Base-by-base conservation (phyloP, 2,797 vertebrate species). In the Acipenser oxyrinchus region DNA sequence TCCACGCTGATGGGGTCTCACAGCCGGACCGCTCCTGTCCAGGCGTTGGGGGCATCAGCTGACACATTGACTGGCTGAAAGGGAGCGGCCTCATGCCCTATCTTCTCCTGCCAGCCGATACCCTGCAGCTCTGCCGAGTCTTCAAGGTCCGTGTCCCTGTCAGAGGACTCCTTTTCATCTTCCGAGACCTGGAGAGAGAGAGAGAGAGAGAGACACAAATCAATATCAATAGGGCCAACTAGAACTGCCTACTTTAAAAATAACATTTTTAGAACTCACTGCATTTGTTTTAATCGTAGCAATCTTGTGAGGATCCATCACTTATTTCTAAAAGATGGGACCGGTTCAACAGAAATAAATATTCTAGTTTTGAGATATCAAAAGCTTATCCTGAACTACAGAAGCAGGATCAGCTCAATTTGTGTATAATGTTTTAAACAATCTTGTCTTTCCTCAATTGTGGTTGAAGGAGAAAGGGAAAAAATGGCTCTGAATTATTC, bases 1-100 rank as follows among this genome's bases (percentile, higher is more conserved):
- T 99, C 96, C 74, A 98, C 92, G 4, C 95, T 97, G 80, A 93
- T 91, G 0, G 96, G 0, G 95, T 97, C 82, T 95, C 96, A 1
- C 95, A 85, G 12, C 96, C 96, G 0, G 94, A 97, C 3, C 84
- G 86, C 76, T 96, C 93, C 0, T 87, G 88, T 8, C 79, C 73
- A 3, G 76, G 74, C 1, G 87, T 68, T 0, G 91, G 86, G 0
- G 87, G 87, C 73, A 93, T 70, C 7, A 98, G 89, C 57, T 92
- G 94, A 37, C 91, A 91, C 48, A 88, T 79, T 0, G 84, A 83
- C 77, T 84, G 93, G 0, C 82, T n/a, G 67, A 0, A 84, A 80
- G 0, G 81, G 68, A 0, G 86, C 80, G 7, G 71, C 85, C 50
- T 87, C 89, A 0, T 63, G 72, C 0, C 8, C 74, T 59, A 78